Conservation (phyloP, 2,797 vertebrate genomes). For the Anisognathus igniventris region DNA sequence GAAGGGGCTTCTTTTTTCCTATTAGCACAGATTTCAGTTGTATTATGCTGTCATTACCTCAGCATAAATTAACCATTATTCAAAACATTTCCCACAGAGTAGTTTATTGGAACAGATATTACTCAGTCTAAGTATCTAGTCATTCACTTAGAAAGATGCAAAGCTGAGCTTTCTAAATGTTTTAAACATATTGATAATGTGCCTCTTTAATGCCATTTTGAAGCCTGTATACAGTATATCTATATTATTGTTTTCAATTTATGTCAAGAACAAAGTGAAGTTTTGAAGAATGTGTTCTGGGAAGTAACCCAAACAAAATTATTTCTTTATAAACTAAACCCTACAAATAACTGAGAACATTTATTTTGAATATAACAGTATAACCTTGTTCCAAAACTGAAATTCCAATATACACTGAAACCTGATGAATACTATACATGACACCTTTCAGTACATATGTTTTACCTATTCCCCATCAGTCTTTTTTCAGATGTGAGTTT, state of each 20-base stretch:
- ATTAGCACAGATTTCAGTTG: conserved; percentile 63
- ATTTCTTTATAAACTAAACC: conserved; percentile 49
- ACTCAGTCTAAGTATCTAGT: conserved; percentile 52
- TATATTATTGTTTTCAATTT: conserved; percentile 67
- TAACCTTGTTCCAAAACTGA: not conserved
- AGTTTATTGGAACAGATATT: conserved; percentile 55
- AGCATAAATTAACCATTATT: conserved; percentile 73
- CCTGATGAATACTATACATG: not conserved
- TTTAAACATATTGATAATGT: conserved; percentile 71
- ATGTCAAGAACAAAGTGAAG: conserved; percentile 38
- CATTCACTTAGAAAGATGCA: conserved; percentile 48
- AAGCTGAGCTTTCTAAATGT: conserved; percentile 54
- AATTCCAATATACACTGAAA: not conserved
- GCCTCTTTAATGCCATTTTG: conserved; percentile 57
- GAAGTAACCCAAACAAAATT: conserved; percentile 44
- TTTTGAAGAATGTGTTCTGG: conserved; percentile 50
- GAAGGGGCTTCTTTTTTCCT: conserved; percentile 61
- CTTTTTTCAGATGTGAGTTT: not conserved
- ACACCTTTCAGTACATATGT: not conserved
- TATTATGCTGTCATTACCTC: conserved; percentile 59
- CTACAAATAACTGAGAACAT: conserved; percentile 25
- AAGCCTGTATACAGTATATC: conserved; percentile 40
- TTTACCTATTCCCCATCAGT: not conserved
- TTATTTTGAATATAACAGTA: conserved; percentile 24
- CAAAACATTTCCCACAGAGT: conserved; percentile 49